A percentile compares a stretch with the other conserved stretches of the same genome.
Conservation (phyloP, 2,113 vertebrate species). For the Rhea americana region DNA sequence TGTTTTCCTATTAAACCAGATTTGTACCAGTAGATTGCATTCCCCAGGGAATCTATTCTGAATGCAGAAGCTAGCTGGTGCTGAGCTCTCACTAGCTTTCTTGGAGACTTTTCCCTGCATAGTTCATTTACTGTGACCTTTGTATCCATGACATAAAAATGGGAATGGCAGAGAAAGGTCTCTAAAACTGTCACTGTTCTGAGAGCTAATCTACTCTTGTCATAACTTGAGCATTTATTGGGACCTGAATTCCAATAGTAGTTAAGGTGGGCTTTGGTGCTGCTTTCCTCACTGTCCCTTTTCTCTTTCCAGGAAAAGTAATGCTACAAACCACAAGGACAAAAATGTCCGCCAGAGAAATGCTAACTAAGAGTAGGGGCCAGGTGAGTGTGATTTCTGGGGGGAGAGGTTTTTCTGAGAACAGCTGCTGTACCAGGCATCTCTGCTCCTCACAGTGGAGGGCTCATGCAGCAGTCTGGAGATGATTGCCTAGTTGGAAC, state of each 20-base stretch:
- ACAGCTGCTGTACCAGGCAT: neutral
- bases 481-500: too few species aligned
- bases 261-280: neutral
- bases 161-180: fast-evolving
- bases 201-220: neutral
- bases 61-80: neutral
- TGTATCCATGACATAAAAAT: neutral
- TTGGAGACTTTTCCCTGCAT: fast-evolving
- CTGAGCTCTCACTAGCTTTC: neutral
- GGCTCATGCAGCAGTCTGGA: neutral
- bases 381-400: neutral
- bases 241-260: fast-evolving
- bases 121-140: neutral
- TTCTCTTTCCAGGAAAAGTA: constrained; percentile 85
- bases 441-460: neutral
- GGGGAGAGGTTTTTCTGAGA: neutral
- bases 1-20: fast-evolving
- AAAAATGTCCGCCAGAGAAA: constrained; percentile 94
- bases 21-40: neutral
- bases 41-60: neutral
- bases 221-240: neutral
- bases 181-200: neutral
- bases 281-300: neutral
- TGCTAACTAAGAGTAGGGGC: constrained; percentile 77
- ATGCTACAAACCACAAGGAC: constrained; percentile 88